Base-by-base conservation (phyloP, 1,140 invertebrate genomes). In the Drusus annulatus region DNA sequence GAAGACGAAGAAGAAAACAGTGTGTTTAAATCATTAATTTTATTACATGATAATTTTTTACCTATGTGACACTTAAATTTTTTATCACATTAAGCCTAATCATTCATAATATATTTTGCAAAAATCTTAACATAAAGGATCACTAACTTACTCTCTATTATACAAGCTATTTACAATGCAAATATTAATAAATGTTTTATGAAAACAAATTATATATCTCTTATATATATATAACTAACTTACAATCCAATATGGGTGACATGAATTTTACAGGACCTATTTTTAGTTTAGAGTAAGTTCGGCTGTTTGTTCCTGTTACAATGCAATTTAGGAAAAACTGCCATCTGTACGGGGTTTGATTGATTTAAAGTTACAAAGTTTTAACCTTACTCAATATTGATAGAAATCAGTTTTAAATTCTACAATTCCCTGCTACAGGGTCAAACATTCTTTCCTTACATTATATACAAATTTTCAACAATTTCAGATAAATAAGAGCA, bases 101-200 rank as follows among this genome's bases (percentile, higher is more conserved):
- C 7, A 45, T 13, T 45, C 36, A 45, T 45, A 45, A 13, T 45
- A 45, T 45, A 31, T 31, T 65, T 25, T 28, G 62, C 23, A 65
- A 65, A 65, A 28, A 65, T 28, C 62, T 65, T 65, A 65, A 65
- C 13, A 28, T 28, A 28, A 65, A 65, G 6, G n/a, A 28, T 65
- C 13, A 45, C 36, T 45, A 45, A 45, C 23, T 65, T 65, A 28
- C 36, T 16, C 10, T 15, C 23, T 65, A 65, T 65, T 65, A 65
- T 28, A 65, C 21, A 65, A 65, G 62, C 62, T 65, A 65, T 65
- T 2, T 65, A 65, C 62, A 65, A 21, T 65, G 62, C 21, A 65
- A 31, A 10, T 25, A 25, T 25, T 45, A 45, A 13, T 45, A 25
- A 65, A 31, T 65, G 62, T 65, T 45, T 65, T 65, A 28, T 65